These are phyloP conservation scores for Bucorvus abyssinicus DNA, from an alignment of 2,797 vertebrate species.

Conservation along the genomic window DNA sequence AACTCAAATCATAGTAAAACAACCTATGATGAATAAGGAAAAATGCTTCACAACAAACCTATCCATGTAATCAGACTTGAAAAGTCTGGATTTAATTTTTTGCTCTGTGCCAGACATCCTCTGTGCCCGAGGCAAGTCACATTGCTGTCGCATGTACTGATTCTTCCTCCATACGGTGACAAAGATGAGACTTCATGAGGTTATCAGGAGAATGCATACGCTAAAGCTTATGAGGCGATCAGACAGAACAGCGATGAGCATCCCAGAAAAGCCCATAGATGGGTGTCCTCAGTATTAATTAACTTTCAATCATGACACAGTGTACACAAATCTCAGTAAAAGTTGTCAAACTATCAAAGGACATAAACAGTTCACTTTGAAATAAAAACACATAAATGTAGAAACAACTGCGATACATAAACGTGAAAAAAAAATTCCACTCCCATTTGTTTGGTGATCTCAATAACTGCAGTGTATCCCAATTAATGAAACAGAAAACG, in stretches of 20 bases:
- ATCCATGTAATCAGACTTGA: background rate
- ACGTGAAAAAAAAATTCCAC: background rate
- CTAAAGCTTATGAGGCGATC: background rate
- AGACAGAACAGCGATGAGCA: background rate
- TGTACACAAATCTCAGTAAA: background rate
- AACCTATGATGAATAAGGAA: background rate
- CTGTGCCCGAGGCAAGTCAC: background rate
- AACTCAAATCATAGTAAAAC: background rate
- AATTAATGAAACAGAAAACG: background rate
- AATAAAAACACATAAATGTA: background rate
- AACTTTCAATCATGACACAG: background rate
- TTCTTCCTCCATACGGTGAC: background rate
- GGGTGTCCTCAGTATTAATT: background rate
- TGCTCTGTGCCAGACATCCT: background rate
- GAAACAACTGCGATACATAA: conserved; percentile 18
- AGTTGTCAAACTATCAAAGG: background rate
- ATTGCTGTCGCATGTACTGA: background rate
- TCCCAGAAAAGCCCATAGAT: background rate
- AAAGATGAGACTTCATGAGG: background rate
- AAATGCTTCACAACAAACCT: background rate
- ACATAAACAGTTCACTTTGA: conserved; percentile 16
- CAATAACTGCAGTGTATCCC: background rate
- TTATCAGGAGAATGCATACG: background rate
- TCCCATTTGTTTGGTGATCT: background rate
- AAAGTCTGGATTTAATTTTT: background rate